Evolutionary conservation across 2,113 vertebrate genomes (phyloP), one percentile per base, ranked within the genome.

Genomic region (Ellobius talpinus): DNA sequence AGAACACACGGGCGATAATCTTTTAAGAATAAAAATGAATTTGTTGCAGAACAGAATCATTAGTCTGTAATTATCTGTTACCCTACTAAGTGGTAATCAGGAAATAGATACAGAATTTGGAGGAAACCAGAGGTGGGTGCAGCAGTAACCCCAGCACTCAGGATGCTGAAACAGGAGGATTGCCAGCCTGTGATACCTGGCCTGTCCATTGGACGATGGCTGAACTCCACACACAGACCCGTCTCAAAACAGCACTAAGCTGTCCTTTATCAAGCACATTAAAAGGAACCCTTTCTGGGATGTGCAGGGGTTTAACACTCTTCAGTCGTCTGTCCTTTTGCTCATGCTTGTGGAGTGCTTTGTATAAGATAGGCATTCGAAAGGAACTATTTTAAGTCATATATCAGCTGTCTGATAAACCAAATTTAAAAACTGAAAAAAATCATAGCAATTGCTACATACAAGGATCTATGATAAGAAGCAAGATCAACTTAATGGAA

Each of bases 371-470:
- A 33, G 10, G 47, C 45, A 66, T 74, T 91, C 76, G 13, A 77
- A 93, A 93, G 66, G 58, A 85, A 85, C 81, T 93, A 72, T 52
- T 77, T 13, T 11, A 70, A 82, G 42, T 12, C 61, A 31, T 36
- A 31, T 10, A 72, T 65, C 68, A 90, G 23, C 61, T 85, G 36
- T 61, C 58, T 85, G 39, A 77, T 77, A 72, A 82, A 63, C 50
- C 68, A 94, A 93, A 94, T 90, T 70, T 65, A 76, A 92, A 7
- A 91, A 78, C 52, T 96, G 50, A 42, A 85, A 90, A 91, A 73
- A 91, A 78, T 72, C 13, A 36, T 39, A 74, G 58, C 58, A 79
- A 81, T 9, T 58, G 29, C 68, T 50, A 78, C 42, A 52, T 68
- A 76, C 94, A 87, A 92, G 3, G 24, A 66, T 29, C 58, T 45